Percentiles rank a stretch among this genome's conserved stretches.
Evolutionary conservation across 2,888 invertebrate genomes (phyloP).

Genomic region (Drosophila gaucha): DNA sequence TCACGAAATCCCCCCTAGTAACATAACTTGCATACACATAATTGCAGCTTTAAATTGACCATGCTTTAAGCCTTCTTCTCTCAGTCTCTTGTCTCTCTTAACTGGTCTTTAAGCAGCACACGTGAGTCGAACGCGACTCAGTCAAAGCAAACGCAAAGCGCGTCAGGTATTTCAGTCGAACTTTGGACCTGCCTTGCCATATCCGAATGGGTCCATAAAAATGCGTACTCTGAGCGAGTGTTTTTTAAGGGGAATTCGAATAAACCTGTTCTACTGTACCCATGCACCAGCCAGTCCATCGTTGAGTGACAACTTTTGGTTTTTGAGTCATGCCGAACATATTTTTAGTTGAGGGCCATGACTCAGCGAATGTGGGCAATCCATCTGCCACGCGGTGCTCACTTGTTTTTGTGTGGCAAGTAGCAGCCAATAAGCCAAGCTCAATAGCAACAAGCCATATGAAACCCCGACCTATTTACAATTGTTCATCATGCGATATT

Average conservation of each 20-base stretch:
- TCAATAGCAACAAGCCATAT: slow-evolving; percentile 1
- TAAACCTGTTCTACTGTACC: slow-evolving; percentile 59
- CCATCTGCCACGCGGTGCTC: slow-evolving; percentile 39
- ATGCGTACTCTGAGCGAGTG: slow-evolving; percentile 19
- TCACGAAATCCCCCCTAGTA: slow-evolving; percentile 38
- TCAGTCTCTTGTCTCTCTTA: slow-evolving; percentile 7
- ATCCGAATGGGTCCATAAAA: slow-evolving; percentile 31
- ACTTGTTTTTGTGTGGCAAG: slow-evolving; percentile 36
- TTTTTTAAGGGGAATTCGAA: slow-evolving; percentile 49
- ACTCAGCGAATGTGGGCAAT: slow-evolving; percentile 52
- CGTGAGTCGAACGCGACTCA: slow-evolving; percentile 54
- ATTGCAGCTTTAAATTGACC: slow-evolving; percentile 30
- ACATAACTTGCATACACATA: slow-evolving; percentile 33
- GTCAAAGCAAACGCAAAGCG: slow-evolving; percentile 22
- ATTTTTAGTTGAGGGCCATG: slow-evolving; percentile 39
- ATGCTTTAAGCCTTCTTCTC: slow-evolving; percentile 8
- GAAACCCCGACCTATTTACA: slow-evolving; percentile 21
- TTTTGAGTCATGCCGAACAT: slow-evolving; percentile 47
- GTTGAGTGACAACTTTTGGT: slow-evolving; percentile 24
- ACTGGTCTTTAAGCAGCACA: slow-evolving; percentile 42
- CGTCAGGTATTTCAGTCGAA: slow-evolving; percentile 44
- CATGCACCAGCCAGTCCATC: slow-evolving; percentile 29
- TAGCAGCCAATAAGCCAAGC: slow-evolving; percentile 4
- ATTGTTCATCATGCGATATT: slow-evolving; percentile 24
- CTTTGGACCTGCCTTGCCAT: slow-evolving; percentile 57